Base-by-base conservation (phyloP, 2,113 vertebrate genomes). In the Oncorhynchus mykiss region DNA sequence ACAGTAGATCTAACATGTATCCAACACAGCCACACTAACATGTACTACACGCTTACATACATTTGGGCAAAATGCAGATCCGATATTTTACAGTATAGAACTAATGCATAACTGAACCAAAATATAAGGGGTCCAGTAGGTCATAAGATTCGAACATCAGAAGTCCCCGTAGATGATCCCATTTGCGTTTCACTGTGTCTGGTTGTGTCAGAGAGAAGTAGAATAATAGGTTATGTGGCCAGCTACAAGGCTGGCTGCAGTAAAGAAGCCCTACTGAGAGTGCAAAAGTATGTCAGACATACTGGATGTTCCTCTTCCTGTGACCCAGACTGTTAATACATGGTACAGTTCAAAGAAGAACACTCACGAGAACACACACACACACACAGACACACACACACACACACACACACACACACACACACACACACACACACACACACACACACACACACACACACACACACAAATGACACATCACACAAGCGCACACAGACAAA, bases 201-300 rank as follows among this genome's bases (percentile, higher is more conserved):
- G 51, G 12, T 13, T 1, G 3, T 54, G 51, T 54, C 13, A 13
- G 51, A 13, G 18, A 18, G 54, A 57, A 14, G 51, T 31, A 34
- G 70, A 72, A 14, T 59, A 72, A 29, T 29, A 59, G 27, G 70
- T 60, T 72, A 34, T 57, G 27, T 16, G 70, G 25, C 5, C 39
- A 11, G 1, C 4, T 51, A 70, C 6, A 70, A 48, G 39, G 22
- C 70, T 22, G 29, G n/a, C n/a, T 24, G 25, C 22, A 13, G 13
- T 13, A 0, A 6, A 72, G 45, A 71, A 12, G 9, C 51, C 70
- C 70, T 45, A 11, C 39, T 14, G 24, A 18, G 14, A 20, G 14
- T 29, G 9, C 6, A 13, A 31, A 29, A 59, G 49, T 29, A 57
- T 59, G 27, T 59, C 70, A 59, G 70, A 18, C 24, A 13, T 57